phyloP scores from a whole-genome alignment of 1,140 invertebrate species.

The Orchestia grillus region DNA sequence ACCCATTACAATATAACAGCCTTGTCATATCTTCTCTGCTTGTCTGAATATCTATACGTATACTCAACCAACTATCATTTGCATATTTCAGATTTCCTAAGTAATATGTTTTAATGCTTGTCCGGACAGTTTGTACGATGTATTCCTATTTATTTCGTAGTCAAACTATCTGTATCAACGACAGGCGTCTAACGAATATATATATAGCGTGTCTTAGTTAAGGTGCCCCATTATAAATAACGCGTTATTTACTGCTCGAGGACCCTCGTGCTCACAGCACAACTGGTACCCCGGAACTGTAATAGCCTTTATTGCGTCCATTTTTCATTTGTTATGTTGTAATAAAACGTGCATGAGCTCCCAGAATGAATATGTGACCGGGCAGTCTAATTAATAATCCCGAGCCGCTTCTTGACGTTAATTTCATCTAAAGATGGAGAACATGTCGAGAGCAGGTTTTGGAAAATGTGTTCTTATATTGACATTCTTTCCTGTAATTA shows the following conservation, averaged over 20 bases:
- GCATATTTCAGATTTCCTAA: neutral
- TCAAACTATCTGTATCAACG: neutral
- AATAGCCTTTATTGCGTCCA: neutral
- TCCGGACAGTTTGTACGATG: no score
- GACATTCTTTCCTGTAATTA: neutral
- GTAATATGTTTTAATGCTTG: no score
- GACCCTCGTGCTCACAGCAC: neutral
- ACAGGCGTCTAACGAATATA: neutral
- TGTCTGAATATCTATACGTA: neutral
- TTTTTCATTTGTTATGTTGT: conserved; percentile 10
- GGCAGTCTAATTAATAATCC: neutral
- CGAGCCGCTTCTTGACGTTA: neutral
- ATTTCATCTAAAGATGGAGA: neutral
- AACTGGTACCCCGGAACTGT: neutral
- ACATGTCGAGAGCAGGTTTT: neutral
- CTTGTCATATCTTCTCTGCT: no score
- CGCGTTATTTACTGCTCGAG: neutral
- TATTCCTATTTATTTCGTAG: neutral
- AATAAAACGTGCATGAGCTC: neutral
- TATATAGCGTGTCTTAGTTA: neutral
- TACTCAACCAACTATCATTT: neutral
- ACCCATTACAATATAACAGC: no score
- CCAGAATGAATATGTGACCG: neutral
- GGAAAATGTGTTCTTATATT: neutral
- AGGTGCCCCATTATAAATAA: neutral